Percentiles rank a stretch among this genome's conserved stretches.
These are phyloP conservation scores for Chloroclystis v-ata DNA, from an alignment of 2,888 invertebrate genomes.

Conservation along the genomic window DNA sequence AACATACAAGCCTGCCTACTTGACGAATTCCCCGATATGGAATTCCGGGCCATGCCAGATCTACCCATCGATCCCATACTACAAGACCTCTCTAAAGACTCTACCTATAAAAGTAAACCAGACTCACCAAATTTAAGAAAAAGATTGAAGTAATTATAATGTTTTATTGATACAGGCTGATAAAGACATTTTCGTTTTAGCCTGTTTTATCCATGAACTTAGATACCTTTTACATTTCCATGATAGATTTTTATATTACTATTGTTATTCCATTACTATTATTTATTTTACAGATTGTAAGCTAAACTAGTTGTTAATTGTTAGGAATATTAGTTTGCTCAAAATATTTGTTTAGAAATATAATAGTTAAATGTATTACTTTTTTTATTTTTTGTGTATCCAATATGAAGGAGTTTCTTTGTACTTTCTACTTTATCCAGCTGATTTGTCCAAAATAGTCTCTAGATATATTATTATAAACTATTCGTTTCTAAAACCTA, in stretches of 20 bases:
- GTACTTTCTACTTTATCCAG: too few relatives aligned
- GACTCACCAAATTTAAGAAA: constrained; percentile 61
- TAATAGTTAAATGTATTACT: constrained; percentile 33
- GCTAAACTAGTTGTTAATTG: constrained; percentile 63
- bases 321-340: constrained; percentile 72
- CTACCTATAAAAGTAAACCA: constrained; percentile 40
- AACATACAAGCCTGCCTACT: constrained; percentile 62
- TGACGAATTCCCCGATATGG: constrained; percentile 56
- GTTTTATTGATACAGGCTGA: constrained; percentile 48
- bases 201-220: constrained; percentile 49
- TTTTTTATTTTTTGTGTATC: constrained; percentile 5
- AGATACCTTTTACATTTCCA: constrained; percentile 74
- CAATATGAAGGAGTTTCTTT: too few relatives aligned
- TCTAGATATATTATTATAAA: too few relatives aligned
- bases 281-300: constrained; percentile 61
- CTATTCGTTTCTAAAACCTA: not conserved
- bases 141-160: constrained; percentile 29
- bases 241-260: constrained; percentile 71
- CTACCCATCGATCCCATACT: constrained; percentile 41
- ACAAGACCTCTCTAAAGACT: constrained; percentile 42
- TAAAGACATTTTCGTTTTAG: constrained; percentile 38
- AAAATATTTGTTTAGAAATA: constrained; percentile 65
- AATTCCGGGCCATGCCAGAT: constrained; percentile 47
- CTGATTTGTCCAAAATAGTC: too few relatives aligned
- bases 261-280: constrained; percentile 62